phyloP scores from a whole-genome alignment of 2,797 vertebrate genomes.

The Gastrophryne carolinensis region DNA sequence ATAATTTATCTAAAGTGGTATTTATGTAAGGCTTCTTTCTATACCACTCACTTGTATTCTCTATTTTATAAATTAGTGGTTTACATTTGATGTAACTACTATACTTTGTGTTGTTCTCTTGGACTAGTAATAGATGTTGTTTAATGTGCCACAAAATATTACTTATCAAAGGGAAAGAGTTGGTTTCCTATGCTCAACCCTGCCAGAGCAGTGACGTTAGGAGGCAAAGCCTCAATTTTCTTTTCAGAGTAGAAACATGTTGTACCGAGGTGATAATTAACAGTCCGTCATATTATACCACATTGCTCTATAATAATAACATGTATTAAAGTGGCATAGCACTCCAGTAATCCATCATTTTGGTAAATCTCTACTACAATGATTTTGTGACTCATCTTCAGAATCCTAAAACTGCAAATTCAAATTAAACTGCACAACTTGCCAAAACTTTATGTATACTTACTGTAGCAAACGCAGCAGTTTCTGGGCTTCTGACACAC shows the following conservation, averaged over 20 bases:
- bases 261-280: conserved; percentile 3
- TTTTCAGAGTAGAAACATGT: not conserved
- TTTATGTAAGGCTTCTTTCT: conserved; percentile 13
- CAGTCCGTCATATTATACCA: not conserved
- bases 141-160: conserved; percentile 22
- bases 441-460: too few relatives aligned
- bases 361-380: not conserved
- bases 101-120: not conserved
- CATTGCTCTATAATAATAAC: not conserved
- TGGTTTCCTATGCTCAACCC: not conserved
- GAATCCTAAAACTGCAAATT: too few relatives aligned
- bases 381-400: too few relatives aligned
- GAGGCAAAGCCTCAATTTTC: conserved; percentile 9
- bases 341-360: not conserved
- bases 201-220: not conserved
- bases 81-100: conserved; percentile 23
- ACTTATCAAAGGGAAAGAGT: conserved; percentile 28
- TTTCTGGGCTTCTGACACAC: too few relatives aligned
- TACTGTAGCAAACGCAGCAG: too few relatives aligned
- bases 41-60: not conserved
- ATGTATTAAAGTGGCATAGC: not conserved
- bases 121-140: not conserved
- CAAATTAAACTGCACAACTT: too few relatives aligned
- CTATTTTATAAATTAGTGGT: conserved; percentile 19
- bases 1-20: conserved; percentile 27